Evolutionary conservation across 2,113 vertebrate species (phyloP).

Genomic region (Clarias gariepinus): DNA sequence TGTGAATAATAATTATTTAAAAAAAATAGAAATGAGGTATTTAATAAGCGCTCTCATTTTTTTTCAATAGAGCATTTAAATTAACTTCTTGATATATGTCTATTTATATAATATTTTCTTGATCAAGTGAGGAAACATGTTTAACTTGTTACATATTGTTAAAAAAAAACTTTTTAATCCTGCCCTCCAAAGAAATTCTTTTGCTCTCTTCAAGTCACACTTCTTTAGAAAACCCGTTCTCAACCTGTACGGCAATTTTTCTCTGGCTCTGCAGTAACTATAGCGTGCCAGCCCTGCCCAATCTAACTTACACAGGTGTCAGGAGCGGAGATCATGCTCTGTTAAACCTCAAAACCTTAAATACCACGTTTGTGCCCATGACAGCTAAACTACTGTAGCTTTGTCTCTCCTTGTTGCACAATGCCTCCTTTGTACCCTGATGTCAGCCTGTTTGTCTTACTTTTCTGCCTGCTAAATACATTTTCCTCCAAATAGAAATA

Average conservation of each 20-base stretch:
- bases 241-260: background rate
- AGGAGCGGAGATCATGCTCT: slow-evolving; percentile 20
- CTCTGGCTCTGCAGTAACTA: background rate
- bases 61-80: background rate
- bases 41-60: background rate
- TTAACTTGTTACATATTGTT: background rate
- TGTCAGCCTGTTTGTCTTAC: background rate
- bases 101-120: background rate
- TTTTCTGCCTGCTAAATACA: background rate
- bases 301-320: slow-evolving; percentile 35
- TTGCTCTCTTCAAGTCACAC: background rate
- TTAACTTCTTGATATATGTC: background rate
- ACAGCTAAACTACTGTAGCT: slow-evolving; percentile 25
- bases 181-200: background rate
- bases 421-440: background rate
- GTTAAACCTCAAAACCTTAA: slow-evolving; percentile 28
- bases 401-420: background rate
- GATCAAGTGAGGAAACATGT: background rate
- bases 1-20: slow-evolving; percentile 1
- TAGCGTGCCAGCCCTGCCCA: background rate
- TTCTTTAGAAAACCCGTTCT: background rate
- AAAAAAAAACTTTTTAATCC: too few species aligned
- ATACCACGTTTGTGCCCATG: background rate
- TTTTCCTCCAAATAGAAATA: background rate
- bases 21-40: background rate